These are phyloP conservation scores for Mycteria americana DNA, from an alignment of 2,797 vertebrate species.

Conservation along the genomic window DNA sequence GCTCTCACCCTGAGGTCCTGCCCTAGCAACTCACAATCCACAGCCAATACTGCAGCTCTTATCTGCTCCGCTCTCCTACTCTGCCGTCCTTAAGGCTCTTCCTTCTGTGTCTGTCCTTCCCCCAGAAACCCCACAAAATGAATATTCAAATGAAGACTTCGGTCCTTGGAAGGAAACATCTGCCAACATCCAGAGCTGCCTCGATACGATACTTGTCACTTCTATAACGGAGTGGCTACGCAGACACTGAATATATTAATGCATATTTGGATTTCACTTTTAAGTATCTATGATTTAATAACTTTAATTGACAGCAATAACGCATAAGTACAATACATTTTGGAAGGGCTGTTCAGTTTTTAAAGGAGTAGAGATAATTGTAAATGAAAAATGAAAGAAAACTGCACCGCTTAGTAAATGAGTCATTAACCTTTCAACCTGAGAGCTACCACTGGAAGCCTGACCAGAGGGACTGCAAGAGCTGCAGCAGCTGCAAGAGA, in stretches of 20 bases:
- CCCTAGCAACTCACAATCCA: not conserved
- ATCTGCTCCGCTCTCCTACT: not conserved
- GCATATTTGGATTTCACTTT: slow-evolving; percentile 60
- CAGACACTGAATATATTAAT: slow-evolving; percentile 48
- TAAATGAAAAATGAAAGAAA: slow-evolving; percentile 74
- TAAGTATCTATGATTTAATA: slow-evolving; percentile 67
- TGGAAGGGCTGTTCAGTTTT: slow-evolving; percentile 54
- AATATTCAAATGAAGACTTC: not conserved
- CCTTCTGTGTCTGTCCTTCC: not conserved
- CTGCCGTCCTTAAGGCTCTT: not conserved
- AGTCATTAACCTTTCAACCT: slow-evolving; percentile 73
- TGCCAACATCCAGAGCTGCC: not conserved
- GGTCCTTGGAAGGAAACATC: slow-evolving; percentile 9
- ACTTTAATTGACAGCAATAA: slow-evolving; percentile 74
- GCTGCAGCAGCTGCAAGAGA: slow-evolving; percentile 38
- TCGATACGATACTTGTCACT: not conserved
- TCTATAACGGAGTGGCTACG: slow-evolving; percentile 20
- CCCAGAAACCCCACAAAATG: not conserved
- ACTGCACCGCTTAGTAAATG: slow-evolving; percentile 66
- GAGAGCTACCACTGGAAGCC: slow-evolving; percentile 42
- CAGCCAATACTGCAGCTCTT: not conserved
- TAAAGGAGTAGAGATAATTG: slow-evolving; percentile 69
- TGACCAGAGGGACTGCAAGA: slow-evolving; percentile 56
- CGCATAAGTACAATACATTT: slow-evolving; percentile 46
- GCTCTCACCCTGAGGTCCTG: fast-evolving